Conservation (phyloP, 1,140 invertebrate species). For the Melanaphis sacchari region DNA sequence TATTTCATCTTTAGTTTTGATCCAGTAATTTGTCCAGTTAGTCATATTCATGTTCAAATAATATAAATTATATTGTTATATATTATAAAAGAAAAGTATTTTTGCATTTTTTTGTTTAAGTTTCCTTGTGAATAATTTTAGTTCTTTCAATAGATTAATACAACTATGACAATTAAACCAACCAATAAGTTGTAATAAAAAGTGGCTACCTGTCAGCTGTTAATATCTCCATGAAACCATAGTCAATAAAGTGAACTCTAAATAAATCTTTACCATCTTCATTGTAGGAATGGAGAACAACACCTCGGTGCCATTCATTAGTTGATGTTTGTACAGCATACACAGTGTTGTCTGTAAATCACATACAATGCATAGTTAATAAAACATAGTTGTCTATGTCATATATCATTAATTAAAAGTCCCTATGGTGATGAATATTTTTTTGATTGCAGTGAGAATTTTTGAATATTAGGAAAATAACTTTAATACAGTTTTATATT, state of each 20-base stretch:
- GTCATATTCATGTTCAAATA: background rate
- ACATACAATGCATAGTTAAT: background rate
- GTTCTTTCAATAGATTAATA: background rate
- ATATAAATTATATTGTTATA: background rate
- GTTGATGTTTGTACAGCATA: background rate
- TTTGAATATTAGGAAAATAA: background rate
- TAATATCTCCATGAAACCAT: conserved; percentile 5
- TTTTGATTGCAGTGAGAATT: background rate
- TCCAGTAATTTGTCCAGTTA: background rate
- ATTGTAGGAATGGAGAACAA: background rate
- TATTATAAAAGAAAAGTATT: too few relatives aligned
- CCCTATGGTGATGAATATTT: background rate
- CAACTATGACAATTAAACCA: background rate
- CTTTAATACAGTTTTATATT: background rate
- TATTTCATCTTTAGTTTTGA: background rate
- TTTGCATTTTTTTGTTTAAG: background rate
- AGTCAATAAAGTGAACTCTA: conserved; percentile 20
- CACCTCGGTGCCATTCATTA: background rate
- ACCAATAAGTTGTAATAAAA: background rate
- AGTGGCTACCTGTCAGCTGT: background rate
- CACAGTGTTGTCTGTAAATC: background rate
- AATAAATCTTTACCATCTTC: background rate
- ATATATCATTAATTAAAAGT: background rate
- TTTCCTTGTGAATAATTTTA: background rate
- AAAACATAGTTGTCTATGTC: background rate